Evolutionary conservation across 1,140 invertebrate genomes (phyloP), one percentile per base, ranked within the genome.

Genomic region (Ceratosolen fusciceps): DNA sequence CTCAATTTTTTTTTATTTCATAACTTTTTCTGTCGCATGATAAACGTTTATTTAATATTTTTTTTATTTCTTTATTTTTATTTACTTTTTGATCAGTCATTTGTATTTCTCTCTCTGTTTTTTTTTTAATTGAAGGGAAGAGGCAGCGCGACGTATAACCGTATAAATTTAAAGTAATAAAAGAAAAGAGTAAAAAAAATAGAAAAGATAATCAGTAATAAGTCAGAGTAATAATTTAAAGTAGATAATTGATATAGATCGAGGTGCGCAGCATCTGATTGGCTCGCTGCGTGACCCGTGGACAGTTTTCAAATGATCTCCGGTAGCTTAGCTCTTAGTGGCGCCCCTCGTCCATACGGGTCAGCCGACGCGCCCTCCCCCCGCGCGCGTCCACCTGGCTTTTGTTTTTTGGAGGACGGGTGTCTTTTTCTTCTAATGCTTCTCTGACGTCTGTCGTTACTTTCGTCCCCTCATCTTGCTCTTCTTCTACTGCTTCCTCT

Each of bases 231-330:
- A 87, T 87, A 88, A 90, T 88, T 89, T 90, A 90, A 90, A 90
- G 87, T 90, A 90, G 88, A 88, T 90, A 90, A 90, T 90, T 85
- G 88, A 90, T 80, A 80, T 90, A 89, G 86, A 83, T 85, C 89
- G 87, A 88, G 89, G 88, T 85, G 88, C 88, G 89, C 89, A 85
- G 89, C 87, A 88, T 88, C 87, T 89, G 82, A 89, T 90, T 89
- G 89, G 88, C 88, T 88, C 81, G 89, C 89, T 86, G 89, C 88
- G 88, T 84, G 81, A 84, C 88, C 88, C 89, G 88, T 88, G 86
- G 86, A 90, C 88, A 90, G 89, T 90, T 90, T 90, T 90, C 89
- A 88, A 90, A 90, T 90, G 89, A 90, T 90, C 89, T 90, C 89
- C 88, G 88, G 87, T 90, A 90, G 88, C 87, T 89, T 90, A 90